These are phyloP conservation scores for Tryphoninae sp. DNA, from an alignment of 2,888 invertebrate species.

Conservation along the genomic window DNA sequence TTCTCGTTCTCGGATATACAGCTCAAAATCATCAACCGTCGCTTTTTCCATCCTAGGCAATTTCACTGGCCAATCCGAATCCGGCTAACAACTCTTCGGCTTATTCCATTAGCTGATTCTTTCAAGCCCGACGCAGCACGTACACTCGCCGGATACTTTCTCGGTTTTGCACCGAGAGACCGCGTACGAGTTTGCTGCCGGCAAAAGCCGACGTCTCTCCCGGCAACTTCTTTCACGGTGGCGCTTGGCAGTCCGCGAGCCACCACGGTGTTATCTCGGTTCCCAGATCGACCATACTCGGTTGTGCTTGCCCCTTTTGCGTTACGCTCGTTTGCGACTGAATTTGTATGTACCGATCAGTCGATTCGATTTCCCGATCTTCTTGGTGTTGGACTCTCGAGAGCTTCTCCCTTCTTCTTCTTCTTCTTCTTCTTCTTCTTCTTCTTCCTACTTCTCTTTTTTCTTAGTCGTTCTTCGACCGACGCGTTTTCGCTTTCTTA, in stretches of 20 bases:
- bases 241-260: constrained; percentile 44
- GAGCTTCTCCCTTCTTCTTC: constrained; percentile 1
- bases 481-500: too few species aligned
- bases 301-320: constrained; percentile 38
- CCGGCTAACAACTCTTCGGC: too few species aligned
- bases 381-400: background rate
- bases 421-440: background rate
- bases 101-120: too few species aligned
- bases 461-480: too few species aligned
- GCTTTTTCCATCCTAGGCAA: too few species aligned
- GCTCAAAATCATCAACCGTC: too few species aligned
- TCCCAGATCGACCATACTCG: constrained; percentile 39
- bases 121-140: constrained; percentile 3
- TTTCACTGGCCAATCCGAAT: too few species aligned
- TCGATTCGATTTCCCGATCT: constrained; percentile 29
- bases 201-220: constrained; percentile 16
- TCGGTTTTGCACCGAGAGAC: constrained; percentile 7
- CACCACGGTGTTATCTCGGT: constrained; percentile 38
- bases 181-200: background rate
- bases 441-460: too few species aligned
- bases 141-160: constrained; percentile 28
- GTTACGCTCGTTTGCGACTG: constrained; percentile 56
- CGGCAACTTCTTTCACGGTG: constrained; percentile 49
- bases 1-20: too few species aligned
- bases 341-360: constrained; percentile 51